Base-by-base conservation (phyloP, 2,888 invertebrate species). In the Leuctra nigra region DNA sequence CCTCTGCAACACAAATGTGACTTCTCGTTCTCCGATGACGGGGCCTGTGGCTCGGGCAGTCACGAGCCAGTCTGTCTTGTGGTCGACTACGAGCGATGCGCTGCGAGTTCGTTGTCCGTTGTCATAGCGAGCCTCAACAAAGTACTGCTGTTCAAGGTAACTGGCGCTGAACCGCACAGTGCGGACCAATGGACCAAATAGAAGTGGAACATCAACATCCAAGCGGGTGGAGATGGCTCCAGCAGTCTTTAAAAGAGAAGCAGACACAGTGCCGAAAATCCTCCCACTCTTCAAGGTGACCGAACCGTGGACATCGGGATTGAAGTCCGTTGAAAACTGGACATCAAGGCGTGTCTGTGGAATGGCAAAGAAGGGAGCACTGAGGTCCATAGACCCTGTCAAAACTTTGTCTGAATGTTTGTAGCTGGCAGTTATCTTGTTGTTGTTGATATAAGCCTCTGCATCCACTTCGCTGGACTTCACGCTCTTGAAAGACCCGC, bases 31-130 rank as follows among this genome's bases (percentile, higher is more conserved):
- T 6, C 58, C 60, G n/a, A 55, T 13, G 11, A 53, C 22, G 2
- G 53, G 47, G n/a, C 52, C 54, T 4, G 29, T 33, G 7, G 24
- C 18, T 20, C 54, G 38, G 9, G 33, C 54, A 16, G 35, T 20
- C 13, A 59, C 24, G 18, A 11, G 41, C 25, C 54, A 11, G 13
- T 24, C 44, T 33, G 35, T 29, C 20, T 55, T 44, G 38, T 47
- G 11, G 36, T 47, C 29, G 7, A 59, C 35, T 1, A 41, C 53
- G 1, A 61, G 20, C 2, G 53, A 25, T 1, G 44, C 54, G 7
- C 57, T 47, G 38, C 65, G 65, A 18, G 57, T 55, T 3, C 24
- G 20, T 14, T 38, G 22, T n/a, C 55, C 55, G 41, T 55, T 33
- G 46, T 55, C 55, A n/a, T 44, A 55, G 9, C 47, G 44, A 13